phyloP scores from a whole-genome alignment of 2,888 invertebrate species.

The Agriopis marginaria region DNA sequence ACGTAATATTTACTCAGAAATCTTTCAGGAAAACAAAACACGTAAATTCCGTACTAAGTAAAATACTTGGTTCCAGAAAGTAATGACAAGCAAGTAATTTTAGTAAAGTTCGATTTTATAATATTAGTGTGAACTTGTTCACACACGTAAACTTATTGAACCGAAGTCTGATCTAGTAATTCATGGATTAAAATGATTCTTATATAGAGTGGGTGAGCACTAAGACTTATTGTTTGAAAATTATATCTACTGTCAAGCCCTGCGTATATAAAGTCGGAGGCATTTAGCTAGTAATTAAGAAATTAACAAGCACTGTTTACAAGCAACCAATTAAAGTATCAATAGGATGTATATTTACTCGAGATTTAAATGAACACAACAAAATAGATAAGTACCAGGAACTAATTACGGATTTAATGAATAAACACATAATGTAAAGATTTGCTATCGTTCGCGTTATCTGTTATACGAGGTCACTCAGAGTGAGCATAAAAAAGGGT shows the following conservation, averaged over 20 bases:
- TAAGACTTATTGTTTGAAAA: no score
- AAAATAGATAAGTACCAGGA: slow-evolving; percentile 2
- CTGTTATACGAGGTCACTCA: background rate
- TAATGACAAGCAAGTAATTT: no score
- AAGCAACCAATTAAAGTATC: background rate
- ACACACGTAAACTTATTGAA: no score
- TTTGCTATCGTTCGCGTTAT: background rate
- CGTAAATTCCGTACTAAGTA: background rate
- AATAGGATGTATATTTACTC: background rate
- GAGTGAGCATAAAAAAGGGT: background rate
- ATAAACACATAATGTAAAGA: background rate
- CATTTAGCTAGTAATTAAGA: background rate
- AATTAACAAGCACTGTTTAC: background rate
- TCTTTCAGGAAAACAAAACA: slow-evolving; percentile 1
- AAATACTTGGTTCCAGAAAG: no score
- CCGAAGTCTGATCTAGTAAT: no score
- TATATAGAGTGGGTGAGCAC: no score
- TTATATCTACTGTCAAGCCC: no score
- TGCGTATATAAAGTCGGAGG: background rate
- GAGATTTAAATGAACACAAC: background rate
- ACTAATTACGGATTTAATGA: background rate
- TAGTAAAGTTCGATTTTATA: no score
- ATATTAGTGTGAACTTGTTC: no score
- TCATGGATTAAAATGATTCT: no score
- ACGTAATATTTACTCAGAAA: background rate